Conservation (phyloP, 1,140 invertebrate species). For the Phthorimaea operculella region DNA sequence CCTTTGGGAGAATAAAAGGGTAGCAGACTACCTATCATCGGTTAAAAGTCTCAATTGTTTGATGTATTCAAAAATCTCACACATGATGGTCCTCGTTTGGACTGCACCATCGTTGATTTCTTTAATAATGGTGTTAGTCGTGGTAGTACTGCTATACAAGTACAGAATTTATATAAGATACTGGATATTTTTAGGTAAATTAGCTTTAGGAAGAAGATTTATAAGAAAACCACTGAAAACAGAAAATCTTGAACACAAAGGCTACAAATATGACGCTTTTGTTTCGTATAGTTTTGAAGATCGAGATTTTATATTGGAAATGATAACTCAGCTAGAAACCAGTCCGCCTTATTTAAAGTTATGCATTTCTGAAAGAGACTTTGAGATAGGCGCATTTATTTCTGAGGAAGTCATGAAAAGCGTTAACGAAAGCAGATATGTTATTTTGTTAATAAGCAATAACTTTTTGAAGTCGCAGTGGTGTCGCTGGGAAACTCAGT, state of each 20-base stretch:
- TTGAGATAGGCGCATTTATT: conserved; percentile 72
- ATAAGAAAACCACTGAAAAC: conserved; percentile 35
- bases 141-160: conserved; percentile 36
- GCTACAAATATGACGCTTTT: conserved; percentile 73
- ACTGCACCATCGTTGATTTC: conserved; percentile 41
- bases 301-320: conserved; percentile 69
- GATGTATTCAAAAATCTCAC: conserved; percentile 47
- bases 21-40: conserved; percentile 48
- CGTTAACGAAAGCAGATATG: conserved; percentile 71
- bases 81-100: conserved; percentile 44
- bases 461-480: conserved; percentile 74
- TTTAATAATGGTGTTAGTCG: conserved; percentile 27
- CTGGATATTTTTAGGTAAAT: conserved; percentile 67
- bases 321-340: conserved; percentile 70
- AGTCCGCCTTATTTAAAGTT: conserved; percentile 67
- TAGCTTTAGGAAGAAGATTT: conserved; percentile 56
- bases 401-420: conserved; percentile 71
- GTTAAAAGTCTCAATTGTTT: conserved; percentile 39
- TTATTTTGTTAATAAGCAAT: conserved; percentile 73
- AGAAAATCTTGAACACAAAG: conserved; percentile 18
- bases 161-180: conserved; percentile 66
- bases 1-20: conserved; percentile 49
- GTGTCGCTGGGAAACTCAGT: conserved; percentile 74
- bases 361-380: conserved; percentile 76
- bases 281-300: conserved; percentile 75